A percentile compares a stretch with the other conserved stretches of the same genome.
Evolutionary conservation across 2,888 invertebrate genomes (phyloP).

Genomic region (Cyaniris semiargus): DNA sequence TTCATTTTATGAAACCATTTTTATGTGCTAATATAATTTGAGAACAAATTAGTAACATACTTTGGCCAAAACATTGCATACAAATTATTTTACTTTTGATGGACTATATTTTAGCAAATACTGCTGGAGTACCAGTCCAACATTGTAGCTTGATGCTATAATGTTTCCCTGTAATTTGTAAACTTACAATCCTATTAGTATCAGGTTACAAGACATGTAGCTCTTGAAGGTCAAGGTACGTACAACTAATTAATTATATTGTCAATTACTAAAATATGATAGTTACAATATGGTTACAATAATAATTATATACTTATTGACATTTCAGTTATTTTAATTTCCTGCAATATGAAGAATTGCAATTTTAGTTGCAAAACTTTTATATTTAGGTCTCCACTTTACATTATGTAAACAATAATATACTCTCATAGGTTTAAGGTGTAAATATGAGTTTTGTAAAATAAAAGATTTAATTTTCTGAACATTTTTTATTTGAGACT

Average conservation of each 20-base stretch:
- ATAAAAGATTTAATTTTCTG: conserved; percentile 67
- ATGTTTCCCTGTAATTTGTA: background rate
- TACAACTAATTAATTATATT: background rate
- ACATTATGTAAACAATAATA: conserved; percentile 25
- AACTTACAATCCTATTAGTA: background rate
- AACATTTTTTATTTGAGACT: conserved; percentile 66
- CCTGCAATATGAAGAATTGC: background rate
- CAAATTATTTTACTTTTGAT: background rate
- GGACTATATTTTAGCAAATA: background rate
- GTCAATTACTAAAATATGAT: conserved; percentile 9
- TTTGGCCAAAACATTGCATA: too few relatives aligned
- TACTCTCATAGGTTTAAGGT: conserved; percentile 27
- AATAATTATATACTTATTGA: background rate
- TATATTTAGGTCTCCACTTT: background rate
- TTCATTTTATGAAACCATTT: background rate
- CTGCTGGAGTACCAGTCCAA: background rate
- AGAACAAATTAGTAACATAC: background rate
- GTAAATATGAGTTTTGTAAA: conserved; percentile 47
- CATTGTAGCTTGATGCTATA: background rate
- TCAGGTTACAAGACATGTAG: background rate
- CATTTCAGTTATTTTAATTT: background rate
- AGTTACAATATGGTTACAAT: background rate
- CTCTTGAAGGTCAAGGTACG: background rate
- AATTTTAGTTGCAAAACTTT: conserved; percentile 9
- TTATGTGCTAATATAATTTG: background rate